These are phyloP conservation scores for Seira ritae DNA, from an alignment of 2,888 invertebrate genomes.

Conservation along the genomic window DNA sequence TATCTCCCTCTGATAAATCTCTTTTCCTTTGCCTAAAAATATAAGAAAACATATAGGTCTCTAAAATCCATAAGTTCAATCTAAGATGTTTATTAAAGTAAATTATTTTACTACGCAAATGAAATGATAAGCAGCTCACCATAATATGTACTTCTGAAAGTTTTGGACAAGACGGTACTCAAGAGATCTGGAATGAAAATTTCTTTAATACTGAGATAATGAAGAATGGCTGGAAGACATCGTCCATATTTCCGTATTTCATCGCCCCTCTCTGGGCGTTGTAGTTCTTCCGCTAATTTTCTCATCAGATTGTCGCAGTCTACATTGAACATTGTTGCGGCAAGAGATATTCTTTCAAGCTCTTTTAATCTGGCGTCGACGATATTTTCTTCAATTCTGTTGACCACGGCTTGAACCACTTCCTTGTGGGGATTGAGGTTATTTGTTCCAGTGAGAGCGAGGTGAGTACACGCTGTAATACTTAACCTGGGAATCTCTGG, in stretches of 20 bases:
- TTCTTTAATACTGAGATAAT: slow-evolving; percentile 80
- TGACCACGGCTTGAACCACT: slow-evolving; percentile 78
- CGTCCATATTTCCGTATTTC: slow-evolving; percentile 81
- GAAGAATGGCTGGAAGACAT: slow-evolving; percentile 80
- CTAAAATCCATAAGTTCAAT: neutral
- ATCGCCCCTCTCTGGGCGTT: slow-evolving; percentile 77
- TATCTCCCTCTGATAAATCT: slow-evolving; percentile 79
- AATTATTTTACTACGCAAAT: no score
- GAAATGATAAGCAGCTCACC: slow-evolving; percentile 76
- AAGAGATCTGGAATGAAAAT: slow-evolving; percentile 81
- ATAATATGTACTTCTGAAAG: slow-evolving; percentile 80
- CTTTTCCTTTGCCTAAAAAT: slow-evolving; percentile 45
- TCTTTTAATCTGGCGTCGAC: slow-evolving; percentile 82
- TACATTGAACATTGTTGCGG: slow-evolving; percentile 81
- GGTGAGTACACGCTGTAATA: slow-evolving; percentile 81
- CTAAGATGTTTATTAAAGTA: no score
- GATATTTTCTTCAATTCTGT: slow-evolving; percentile 78
- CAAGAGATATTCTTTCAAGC: slow-evolving; percentile 83
- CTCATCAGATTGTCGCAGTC: slow-evolving; percentile 78
- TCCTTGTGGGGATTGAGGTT: slow-evolving; percentile 76
- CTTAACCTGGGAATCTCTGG: slow-evolving; percentile 80
- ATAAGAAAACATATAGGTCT: no score
- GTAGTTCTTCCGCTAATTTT: slow-evolving; percentile 77
- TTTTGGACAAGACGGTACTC: slow-evolving; percentile 78
- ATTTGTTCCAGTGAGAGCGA: slow-evolving; percentile 81